These are phyloP conservation scores for Zosterops hypoxanthus DNA, from an alignment of 2,113 vertebrate genomes.

Conservation along the genomic window DNA sequence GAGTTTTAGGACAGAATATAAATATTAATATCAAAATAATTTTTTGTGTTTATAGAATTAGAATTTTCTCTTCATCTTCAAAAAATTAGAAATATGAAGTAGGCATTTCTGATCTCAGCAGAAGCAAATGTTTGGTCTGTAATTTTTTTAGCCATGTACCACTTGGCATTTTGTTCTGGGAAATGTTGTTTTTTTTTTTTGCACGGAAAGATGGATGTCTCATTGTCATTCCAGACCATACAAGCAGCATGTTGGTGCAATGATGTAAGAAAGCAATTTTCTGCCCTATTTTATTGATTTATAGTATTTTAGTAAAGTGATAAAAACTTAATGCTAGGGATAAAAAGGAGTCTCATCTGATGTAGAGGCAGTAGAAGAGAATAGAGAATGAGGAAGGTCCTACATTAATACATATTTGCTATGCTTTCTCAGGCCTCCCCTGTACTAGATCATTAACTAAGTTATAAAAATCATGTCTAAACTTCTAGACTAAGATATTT, in stretches of 20 bases:
- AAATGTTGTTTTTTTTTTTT: neutral
- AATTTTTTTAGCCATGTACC: neutral
- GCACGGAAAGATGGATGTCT: constrained; percentile 57
- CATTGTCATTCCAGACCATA: constrained; percentile 64
- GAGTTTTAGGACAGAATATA: neutral
- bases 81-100: neutral
- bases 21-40: constrained; percentile 43
- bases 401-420: neutral
- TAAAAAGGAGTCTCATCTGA: constrained; percentile 39
- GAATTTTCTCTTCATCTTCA: constrained; percentile 49
- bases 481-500: neutral
- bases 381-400: neutral
- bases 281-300: constrained; percentile 69
- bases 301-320: constrained; percentile 68
- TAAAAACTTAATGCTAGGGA: constrained; percentile 60
- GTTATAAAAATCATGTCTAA: neutral
- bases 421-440: constrained; percentile 9
- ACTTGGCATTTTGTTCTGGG: neutral
- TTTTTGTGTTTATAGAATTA: constrained; percentile 23
- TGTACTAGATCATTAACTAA: neutral
- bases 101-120: neutral
- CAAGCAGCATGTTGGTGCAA: constrained; percentile 40
- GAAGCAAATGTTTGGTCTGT: constrained; percentile 4
- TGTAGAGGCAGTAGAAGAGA: constrained; percentile 9
- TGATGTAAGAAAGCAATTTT: constrained; percentile 73